Percentiles rank a stretch among this genome's conserved stretches.
Conservation (phyloP, 2,888 invertebrate species). For the Apodemia zela region DNA sequence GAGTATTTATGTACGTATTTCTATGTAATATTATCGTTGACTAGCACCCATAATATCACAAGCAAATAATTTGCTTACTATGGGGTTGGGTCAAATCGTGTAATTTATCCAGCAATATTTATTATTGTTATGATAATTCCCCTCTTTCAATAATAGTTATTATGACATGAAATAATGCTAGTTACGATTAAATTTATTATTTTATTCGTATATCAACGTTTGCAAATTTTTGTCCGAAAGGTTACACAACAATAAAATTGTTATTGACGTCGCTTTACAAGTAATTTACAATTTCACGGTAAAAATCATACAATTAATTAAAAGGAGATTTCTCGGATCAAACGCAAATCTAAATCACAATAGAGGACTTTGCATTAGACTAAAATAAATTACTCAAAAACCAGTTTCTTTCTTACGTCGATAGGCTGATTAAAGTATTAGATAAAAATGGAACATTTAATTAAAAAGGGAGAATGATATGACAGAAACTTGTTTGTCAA, state of each 20-base stretch:
- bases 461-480: constrained; percentile 7
- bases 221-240: neutral
- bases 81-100: no score
- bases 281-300: constrained; percentile 22
- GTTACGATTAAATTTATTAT: no score
- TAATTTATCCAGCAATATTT: no score
- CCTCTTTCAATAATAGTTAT: no score
- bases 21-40: no score
- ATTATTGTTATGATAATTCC: no score
- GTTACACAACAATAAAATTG: constrained; percentile 12
- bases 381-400: constrained; percentile 8
- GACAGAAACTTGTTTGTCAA: neutral
- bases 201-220: no score
- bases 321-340: neutral
- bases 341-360: neutral
- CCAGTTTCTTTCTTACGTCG: neutral
- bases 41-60: no score
- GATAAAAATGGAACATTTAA: constrained; percentile 7
- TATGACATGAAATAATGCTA: no score
- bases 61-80: no score
- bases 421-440: neutral
- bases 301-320: neutral
- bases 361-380: neutral
- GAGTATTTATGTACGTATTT: no score
- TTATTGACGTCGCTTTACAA: constrained; percentile 17